Evolutionary conservation across 2,888 invertebrate genomes (phyloP), one percentile per base, ranked within the genome.

Genomic region (Spicauda simplicius): DNA sequence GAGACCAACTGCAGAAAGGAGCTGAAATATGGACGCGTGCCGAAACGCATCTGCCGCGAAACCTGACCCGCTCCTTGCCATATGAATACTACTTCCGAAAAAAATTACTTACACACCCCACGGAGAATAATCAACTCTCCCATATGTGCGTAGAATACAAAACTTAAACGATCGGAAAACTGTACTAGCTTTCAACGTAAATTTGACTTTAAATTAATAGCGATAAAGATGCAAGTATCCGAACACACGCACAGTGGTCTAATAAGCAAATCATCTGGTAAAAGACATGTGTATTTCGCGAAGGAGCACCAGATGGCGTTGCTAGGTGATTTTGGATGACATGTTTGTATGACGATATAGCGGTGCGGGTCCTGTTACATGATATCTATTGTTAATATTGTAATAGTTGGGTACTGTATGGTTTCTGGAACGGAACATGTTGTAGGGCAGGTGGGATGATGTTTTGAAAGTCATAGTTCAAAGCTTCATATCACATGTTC

Each of bases 1-100:
- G 72, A 76, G 76, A n/a, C n/a, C n/a, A n/a, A n/a, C n/a, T n/a
- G n/a, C n/a, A 74, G 74, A 76, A 72, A 74, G 76, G 72, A 74
- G 75, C 74, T 74, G 74, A 77, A 48, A 48, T 76, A 74, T 72
- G 74, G 80, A 78, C 90, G 88, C 90, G 91, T 89, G 91, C 85
- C 75, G 80, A 25, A 78, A 78, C 78, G 82, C 92, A 92, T 91
- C 91, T 92, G 92, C 85, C 79, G 79, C 81, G 92, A 86, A 90
- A 92, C 92, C 86, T 87, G 91, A 92, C 85, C 87, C 88, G 82
- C 85, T 86, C 83, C 88, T 87, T 86, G 80, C 84, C 86, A 84
- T 87, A 87, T 88, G 88, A 90, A 86, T 87, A 85, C 25, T 81
- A 86, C 84, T 88, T 88, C 87, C 85, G 80, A 85, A 90, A 91